Conservation (phyloP, 2,797 vertebrate species). For the Bufotes viridis region DNA sequence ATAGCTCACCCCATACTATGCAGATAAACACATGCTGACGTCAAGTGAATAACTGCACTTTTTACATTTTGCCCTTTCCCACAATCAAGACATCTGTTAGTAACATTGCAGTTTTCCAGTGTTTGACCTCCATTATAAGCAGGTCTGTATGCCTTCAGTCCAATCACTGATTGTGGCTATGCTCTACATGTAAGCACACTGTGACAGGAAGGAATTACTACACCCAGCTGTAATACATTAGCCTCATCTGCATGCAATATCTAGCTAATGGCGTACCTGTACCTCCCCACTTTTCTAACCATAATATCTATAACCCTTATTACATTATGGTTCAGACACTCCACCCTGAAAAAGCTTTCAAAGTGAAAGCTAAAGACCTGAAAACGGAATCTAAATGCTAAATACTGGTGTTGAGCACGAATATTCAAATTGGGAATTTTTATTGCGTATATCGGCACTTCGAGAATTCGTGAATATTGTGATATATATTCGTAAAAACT, state of each 20-base stretch:
- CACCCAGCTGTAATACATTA: slow-evolving; percentile 2
- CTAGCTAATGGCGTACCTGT: background rate
- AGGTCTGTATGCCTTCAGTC: background rate
- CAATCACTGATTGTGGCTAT: background rate
- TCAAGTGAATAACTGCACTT: background rate
- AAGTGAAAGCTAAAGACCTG: no score
- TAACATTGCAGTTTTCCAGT: background rate
- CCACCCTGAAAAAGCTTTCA: no score
- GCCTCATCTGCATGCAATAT: background rate
- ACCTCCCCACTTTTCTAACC: background rate
- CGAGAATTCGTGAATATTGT: no score
- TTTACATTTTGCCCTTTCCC: background rate
- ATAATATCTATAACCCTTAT: background rate
- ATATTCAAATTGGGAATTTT: no score
- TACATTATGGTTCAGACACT: background rate
- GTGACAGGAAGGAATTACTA: background rate
- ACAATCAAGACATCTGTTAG: slow-evolving; percentile 11
- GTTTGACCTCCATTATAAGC: background rate
- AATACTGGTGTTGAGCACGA: no score
- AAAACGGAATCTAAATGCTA: no score
- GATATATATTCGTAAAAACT: no score
- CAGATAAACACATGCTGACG: background rate
- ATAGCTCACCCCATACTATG: background rate
- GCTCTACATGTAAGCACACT: background rate
- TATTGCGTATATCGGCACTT: no score